Percentiles rank a stretch among this genome's conserved stretches.
Evolutionary conservation across 2,888 invertebrate genomes (phyloP).

Genomic region (Orthosia gothica): DNA sequence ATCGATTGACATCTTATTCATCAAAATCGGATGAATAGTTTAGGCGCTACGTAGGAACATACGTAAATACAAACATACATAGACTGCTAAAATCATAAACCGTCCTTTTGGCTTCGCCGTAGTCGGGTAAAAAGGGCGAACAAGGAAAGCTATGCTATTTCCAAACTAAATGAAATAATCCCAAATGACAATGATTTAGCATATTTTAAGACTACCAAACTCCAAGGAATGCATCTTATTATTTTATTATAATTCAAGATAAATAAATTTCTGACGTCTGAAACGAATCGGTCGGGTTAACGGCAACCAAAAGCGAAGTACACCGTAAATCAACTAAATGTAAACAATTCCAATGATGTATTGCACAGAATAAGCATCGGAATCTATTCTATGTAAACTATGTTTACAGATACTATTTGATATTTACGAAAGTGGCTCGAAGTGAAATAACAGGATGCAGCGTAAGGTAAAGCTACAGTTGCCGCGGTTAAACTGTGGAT

Average conservation of each 20-base stretch:
- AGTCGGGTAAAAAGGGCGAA: too few species aligned
- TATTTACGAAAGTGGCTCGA: conserved; percentile 12
- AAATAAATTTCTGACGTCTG: conserved; percentile 55
- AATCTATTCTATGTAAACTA: conserved; percentile 50
- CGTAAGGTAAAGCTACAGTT: neutral
- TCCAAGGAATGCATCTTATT: conserved; percentile 40
- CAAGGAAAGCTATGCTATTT: too few species aligned
- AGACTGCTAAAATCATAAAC: too few species aligned
- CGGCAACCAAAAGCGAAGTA: conserved; percentile 46
- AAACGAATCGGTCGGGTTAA: conserved; percentile 38
- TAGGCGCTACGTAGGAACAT: too few species aligned
- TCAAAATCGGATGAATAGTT: too few species aligned
- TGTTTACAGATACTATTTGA: conserved; percentile 35
- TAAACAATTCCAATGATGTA: conserved; percentile 64
- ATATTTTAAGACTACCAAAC: neutral
- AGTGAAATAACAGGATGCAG: conserved; percentile 46
- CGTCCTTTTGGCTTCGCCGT: too few species aligned
- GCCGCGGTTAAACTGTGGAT: neutral
- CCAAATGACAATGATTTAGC: neutral
- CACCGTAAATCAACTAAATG: conserved; percentile 62
- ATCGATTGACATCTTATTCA: too few species aligned
- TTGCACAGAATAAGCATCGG: conserved; percentile 48
- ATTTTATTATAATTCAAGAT: conserved; percentile 58
- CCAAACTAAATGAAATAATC: neutral
- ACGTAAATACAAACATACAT: too few species aligned